Conservation (phyloP, 2,888 invertebrate species). For the Heliconius hortense region DNA sequence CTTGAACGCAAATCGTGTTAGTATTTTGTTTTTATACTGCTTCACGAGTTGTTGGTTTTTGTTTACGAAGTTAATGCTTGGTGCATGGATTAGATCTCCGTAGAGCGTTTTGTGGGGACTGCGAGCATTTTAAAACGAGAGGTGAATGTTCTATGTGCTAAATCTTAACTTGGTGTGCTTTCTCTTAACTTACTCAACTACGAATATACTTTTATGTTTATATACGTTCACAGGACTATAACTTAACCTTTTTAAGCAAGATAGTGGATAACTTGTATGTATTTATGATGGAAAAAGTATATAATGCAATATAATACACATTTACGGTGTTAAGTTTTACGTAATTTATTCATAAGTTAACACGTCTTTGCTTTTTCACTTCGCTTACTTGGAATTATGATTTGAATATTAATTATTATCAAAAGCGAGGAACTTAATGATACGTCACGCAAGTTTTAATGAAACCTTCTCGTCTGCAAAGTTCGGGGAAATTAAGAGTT, state of each 20-base stretch:
- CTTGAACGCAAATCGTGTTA: slow-evolving; percentile 69
- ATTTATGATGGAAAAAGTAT: neutral
- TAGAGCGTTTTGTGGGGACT: slow-evolving; percentile 38
- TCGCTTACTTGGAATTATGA: slow-evolving; percentile 65
- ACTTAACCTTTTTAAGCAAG: neutral
- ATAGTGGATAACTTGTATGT: neutral
- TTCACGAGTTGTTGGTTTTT: slow-evolving; percentile 61
- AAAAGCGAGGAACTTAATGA: slow-evolving; percentile 70
- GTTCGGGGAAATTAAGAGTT: slow-evolving; percentile 67
- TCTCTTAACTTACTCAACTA: slow-evolving; percentile 12
- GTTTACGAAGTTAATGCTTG: slow-evolving; percentile 46
- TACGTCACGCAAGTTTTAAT: slow-evolving; percentile 80
- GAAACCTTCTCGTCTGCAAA: slow-evolving; percentile 70
- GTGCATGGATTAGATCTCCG: slow-evolving; percentile 45
- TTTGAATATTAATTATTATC: slow-evolving; percentile 79
- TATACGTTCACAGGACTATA: neutral
- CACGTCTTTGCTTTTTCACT: slow-evolving; percentile 73
- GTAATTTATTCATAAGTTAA: slow-evolving; percentile 69
- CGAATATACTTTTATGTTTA: neutral
- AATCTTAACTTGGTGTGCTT: slow-evolving; percentile 12
- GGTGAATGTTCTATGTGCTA: slow-evolving; percentile 17
- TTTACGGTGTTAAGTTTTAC: slow-evolving; percentile 47
- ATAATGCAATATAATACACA: slow-evolving; percentile 39
- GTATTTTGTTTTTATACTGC: slow-evolving; percentile 58
- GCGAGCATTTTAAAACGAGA: slow-evolving; percentile 30